phyloP scores from a whole-genome alignment of 1,140 invertebrate genomes.

The Drosophila triauraria region DNA sequence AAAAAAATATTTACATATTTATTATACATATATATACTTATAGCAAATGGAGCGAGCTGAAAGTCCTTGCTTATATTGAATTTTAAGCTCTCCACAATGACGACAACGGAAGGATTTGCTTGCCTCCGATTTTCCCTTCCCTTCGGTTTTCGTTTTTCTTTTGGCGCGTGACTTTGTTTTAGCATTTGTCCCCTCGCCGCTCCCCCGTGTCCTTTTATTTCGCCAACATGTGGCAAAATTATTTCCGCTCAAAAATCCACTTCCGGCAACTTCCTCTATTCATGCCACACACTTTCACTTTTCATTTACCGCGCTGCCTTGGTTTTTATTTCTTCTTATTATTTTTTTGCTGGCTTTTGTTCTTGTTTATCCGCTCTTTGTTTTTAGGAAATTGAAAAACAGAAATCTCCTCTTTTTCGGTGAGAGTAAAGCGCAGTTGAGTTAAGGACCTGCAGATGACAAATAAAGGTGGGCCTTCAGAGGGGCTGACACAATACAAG shows the following conservation, averaged over 20 bases:
- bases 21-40: slow-evolving; percentile 1
- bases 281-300: slow-evolving; percentile 28
- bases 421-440: slow-evolving; percentile 40
- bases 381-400: slow-evolving; percentile 67
- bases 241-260: slow-evolving; percentile 80
- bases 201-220: slow-evolving; percentile 52
- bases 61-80: slow-evolving; percentile 69
- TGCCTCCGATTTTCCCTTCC: not conserved
- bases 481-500: not conserved
- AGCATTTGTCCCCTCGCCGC: slow-evolving; percentile 17
- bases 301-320: slow-evolving; percentile 4
- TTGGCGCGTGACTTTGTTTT: slow-evolving; percentile 55
- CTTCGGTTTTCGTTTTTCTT: not conserved
- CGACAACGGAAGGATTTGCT: slow-evolving; percentile 52
- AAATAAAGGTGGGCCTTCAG: slow-evolving; percentile 17
- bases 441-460: slow-evolving; percentile 48
- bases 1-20: slow-evolving; percentile 4
- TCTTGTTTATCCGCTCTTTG: slow-evolving; percentile 20
- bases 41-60: slow-evolving; percentile 6
- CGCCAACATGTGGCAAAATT: slow-evolving; percentile 79
- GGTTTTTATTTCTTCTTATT: not conserved
- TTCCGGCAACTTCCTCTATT: slow-evolving; percentile 56
- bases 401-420: slow-evolving; percentile 14
- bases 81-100: slow-evolving; percentile 68
- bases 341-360: slow-evolving; percentile 6